Base-by-base conservation (phyloP, 2,797 vertebrate species). In the Eurystomus glaucurus region DNA sequence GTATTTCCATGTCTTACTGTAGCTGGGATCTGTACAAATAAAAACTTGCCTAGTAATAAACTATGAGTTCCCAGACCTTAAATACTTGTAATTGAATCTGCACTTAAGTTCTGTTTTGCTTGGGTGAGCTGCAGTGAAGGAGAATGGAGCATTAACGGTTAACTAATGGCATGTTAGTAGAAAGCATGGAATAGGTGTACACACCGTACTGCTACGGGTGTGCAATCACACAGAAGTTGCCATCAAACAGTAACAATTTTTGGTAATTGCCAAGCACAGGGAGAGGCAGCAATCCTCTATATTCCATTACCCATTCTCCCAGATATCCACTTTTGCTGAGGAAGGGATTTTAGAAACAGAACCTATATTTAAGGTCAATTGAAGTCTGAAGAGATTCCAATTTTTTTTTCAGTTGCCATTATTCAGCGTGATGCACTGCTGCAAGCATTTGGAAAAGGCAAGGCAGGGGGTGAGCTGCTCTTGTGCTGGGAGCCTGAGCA, bases 281-380 rank as follows among this genome's bases (percentile, higher is more conserved):
- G 16, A 92, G 85, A 95, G 23, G 60, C 77, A 81, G 58, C 11
- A 87, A 79, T 60, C 76, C 39, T 93, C 83, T 74, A 2, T 86
- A 78, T 96, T 92, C 89, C 81, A 91, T 95, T 96, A 94, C 52
- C 62, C 33, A 4, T 95, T 89, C 92, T 84, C 55, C 6, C 70
- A 90, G 84, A 88, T 46, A 88, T 71, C 58, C 72, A 35, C 16
- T 94, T 95, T 52, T 86, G 96, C 97, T 94, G 96, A 97, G 82
- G 78, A 92, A 95, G 80, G 39, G 46, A 88, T 96, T 97, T 97
- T 51, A 74, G 87, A 91, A 96, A 95, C 29, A 66, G 85, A 97
- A 88, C 93, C 70, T 78, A 21, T 91, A 72, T 88, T 95, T 95
- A 92, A 95, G 84, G 89, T 88, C 84, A 91, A 66, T 31, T 90